Base-by-base conservation (phyloP, 2,797 vertebrate species). In the Fistularia tabacaria region DNA sequence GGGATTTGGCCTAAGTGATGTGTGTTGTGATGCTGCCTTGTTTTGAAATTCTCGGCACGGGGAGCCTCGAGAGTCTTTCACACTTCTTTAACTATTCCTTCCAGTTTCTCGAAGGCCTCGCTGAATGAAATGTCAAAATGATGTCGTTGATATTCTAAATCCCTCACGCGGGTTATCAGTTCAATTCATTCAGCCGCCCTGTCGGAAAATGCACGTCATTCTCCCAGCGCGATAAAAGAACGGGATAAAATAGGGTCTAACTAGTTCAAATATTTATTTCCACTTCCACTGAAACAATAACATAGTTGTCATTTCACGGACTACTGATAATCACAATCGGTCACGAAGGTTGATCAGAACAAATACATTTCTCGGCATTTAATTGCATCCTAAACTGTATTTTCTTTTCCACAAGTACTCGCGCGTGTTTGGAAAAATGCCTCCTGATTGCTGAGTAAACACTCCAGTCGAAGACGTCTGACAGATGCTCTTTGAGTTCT, bases 1-100 rank as follows among this genome's bases (percentile, higher is more conserved):
- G 89, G 90, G 91, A 91, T 86, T 88, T 78, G 85, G 82, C 82
- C 87, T 86, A 85, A 88, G 89, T 88, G 88, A 85, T 87, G 78
- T 86, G 82, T 73, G 83, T 87, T 83, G 82, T 76, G 83, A 89
- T 83, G 78, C 81, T 79, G 36, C 38, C 36, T 85, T 84, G 82
- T 84, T 80, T 81, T 74, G 76, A 87, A 82, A 89, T 88, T 87
- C 81, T 84, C 79, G 71, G 62, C 10, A 7, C 37, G 66, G 69
- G 57, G 66, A 70, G 77, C 66, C 76, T 62, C 66, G 57, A 68
- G 88, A 84, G 74, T 85, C 69, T 84, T 87, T 82, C 66, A 81
- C 83, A 77, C 79, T 78, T 71, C 71, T 82, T 74, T 70, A n/a
- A n/a, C 71, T 69, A 62, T 75, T 59, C 56, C 59, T 77, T 38